These are phyloP conservation scores for Drosophila sp. DNA, from an alignment of 1,140 invertebrate genomes.

Conservation along the genomic window DNA sequence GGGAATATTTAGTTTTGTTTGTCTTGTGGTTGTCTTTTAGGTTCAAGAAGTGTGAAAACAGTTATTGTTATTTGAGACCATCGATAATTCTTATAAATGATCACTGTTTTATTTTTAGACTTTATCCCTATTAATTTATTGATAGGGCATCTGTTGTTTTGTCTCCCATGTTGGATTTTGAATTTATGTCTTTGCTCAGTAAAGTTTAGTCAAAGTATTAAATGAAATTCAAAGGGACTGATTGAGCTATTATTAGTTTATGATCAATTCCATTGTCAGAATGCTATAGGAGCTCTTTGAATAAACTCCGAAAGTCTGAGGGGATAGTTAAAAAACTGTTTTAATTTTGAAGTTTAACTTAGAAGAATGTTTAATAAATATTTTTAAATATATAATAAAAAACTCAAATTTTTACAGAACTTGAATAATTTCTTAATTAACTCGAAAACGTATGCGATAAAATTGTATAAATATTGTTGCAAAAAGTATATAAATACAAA, in stretches of 20 bases:
- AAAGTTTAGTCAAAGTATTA: constrained; percentile 18
- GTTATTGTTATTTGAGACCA: constrained; percentile 59
- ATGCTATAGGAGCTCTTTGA: constrained; percentile 1
- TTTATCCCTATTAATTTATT: constrained; percentile 24
- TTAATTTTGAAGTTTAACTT: too few relatives aligned
- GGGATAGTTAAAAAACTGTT: too few relatives aligned
- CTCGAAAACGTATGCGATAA: too few relatives aligned
- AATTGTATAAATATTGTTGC: too few relatives aligned
- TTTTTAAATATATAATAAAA: too few relatives aligned
- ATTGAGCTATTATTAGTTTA: constrained; percentile 30
- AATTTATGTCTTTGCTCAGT: constrained; percentile 40
- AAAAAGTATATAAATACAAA: too few relatives aligned
- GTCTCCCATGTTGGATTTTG: constrained; percentile 17
- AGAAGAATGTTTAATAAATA: too few relatives aligned
- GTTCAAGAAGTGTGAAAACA: constrained; percentile 76
- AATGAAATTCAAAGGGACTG: constrained; percentile 9
- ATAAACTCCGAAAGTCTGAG: constrained; percentile 2
- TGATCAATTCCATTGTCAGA: constrained; percentile 16
- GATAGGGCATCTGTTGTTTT: not conserved
- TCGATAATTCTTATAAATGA: constrained; percentile 52
- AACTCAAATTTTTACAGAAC: too few relatives aligned
- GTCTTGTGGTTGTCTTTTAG: constrained; percentile 44
- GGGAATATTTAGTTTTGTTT: constrained; percentile 31
- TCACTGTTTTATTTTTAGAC: constrained; percentile 7
- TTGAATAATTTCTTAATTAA: too few relatives aligned